phyloP scores from a whole-genome alignment of 1,140 invertebrate species.

The Brachionus calyciflorus region DNA sequence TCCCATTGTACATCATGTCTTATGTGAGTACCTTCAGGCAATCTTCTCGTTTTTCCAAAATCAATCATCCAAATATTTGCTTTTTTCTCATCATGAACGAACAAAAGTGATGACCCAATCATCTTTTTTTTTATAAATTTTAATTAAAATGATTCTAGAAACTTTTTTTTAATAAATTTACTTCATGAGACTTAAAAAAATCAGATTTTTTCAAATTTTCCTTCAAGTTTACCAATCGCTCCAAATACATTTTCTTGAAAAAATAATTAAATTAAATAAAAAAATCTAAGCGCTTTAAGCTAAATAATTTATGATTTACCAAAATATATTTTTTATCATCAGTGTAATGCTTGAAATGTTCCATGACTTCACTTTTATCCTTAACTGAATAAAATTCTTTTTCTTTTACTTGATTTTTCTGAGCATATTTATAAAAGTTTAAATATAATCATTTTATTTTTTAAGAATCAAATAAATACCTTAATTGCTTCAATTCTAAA shows the following conservation, averaged over 20 bases:
- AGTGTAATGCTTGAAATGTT: conserved; percentile 25
- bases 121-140: conserved; percentile 69
- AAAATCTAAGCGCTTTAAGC: no score
- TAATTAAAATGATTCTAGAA: not conserved
- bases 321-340: not conserved
- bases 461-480: conserved; percentile 56
- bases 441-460: not conserved
- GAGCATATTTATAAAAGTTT: not conserved
- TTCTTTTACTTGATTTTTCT: conserved; percentile 34
- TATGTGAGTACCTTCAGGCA: conserved; percentile 64
- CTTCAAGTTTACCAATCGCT: conserved; percentile 53
- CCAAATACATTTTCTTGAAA: conserved; percentile 49
- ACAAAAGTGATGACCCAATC: conserved; percentile 91
- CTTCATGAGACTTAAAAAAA: conserved; percentile 86
- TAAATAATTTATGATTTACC: not conserved
- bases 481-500: conserved; percentile 95
- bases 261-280: not conserved
- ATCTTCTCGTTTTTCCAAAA: conserved; percentile 86
- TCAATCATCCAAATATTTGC: conserved; percentile 92
- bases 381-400: conserved; percentile 40
- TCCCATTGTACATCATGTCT: conserved; percentile 80
- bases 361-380: conserved; percentile 8
- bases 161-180: conserved; percentile 57
- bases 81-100: conserved; percentile 77
- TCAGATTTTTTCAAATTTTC: conserved; percentile 73